phyloP scores from a whole-genome alignment of 2,888 invertebrate species.

The Ametastegia equiseti region DNA sequence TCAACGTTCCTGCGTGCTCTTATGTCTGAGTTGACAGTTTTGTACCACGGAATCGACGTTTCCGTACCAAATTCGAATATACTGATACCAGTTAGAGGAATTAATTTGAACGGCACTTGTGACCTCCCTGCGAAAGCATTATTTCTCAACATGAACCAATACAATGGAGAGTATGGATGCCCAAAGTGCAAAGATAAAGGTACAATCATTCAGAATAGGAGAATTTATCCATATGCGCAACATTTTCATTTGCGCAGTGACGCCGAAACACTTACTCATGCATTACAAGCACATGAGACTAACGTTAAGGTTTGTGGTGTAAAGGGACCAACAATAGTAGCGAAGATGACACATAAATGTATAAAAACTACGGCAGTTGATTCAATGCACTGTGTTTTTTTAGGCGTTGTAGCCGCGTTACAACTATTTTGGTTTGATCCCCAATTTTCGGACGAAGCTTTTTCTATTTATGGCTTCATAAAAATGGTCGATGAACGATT shows the following conservation, averaged over 20 bases:
- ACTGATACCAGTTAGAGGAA: slow-evolving; percentile 36
- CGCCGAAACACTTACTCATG: slow-evolving; percentile 42
- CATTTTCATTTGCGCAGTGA: slow-evolving; percentile 45
- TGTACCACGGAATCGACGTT: slow-evolving; percentile 31
- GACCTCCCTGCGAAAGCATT: slow-evolving; percentile 53
- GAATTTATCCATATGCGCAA: slow-evolving; percentile 49
- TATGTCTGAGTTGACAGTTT: neutral
- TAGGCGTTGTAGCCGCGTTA: slow-evolving; percentile 52
- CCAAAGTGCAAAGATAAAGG: slow-evolving; percentile 51
- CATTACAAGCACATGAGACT: slow-evolving; percentile 45
- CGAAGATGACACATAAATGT: slow-evolving; percentile 50
- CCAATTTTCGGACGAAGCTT: slow-evolving; percentile 20
- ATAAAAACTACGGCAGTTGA: slow-evolving; percentile 52
- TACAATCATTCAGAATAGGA: slow-evolving; percentile 21
- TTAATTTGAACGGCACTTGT: slow-evolving; percentile 49
- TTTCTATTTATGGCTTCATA: slow-evolving; percentile 39
- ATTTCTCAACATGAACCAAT: slow-evolving; percentile 51
- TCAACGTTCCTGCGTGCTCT: slow-evolving; percentile 3
- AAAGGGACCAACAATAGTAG: slow-evolving; percentile 50
- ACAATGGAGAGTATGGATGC: slow-evolving; percentile 52
- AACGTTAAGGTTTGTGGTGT: slow-evolving; percentile 44
- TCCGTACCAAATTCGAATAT: slow-evolving; percentile 2
- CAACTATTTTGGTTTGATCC: slow-evolving; percentile 52
- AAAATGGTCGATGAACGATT: slow-evolving; percentile 48
- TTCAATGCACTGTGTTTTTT: slow-evolving; percentile 55